Percentiles rank a stretch among this genome's conserved stretches.
Conservation (phyloP, 2,888 invertebrate genomes). For the Tupiocoris notatus region DNA sequence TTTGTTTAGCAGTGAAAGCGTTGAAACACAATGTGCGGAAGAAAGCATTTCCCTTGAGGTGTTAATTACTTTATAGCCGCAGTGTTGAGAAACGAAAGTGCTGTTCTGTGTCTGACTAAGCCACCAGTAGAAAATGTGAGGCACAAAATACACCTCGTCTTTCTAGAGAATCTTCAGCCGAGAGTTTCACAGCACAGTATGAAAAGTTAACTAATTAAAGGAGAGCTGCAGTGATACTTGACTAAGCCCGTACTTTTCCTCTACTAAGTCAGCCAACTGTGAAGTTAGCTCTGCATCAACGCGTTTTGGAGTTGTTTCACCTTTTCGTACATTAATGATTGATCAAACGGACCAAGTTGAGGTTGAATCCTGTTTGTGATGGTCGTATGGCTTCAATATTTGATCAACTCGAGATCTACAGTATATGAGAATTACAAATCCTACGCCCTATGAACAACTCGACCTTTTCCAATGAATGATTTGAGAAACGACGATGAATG, state of each 20-base stretch:
- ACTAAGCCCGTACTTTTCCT: not conserved
- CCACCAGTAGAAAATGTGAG: not conserved
- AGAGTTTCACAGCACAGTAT: slow-evolving; percentile 25
- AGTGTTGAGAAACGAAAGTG: not conserved
- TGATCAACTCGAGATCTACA: no score
- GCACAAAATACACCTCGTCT: not conserved
- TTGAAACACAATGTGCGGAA: not conserved
- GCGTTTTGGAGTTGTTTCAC: not conserved
- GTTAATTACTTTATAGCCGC: not conserved
- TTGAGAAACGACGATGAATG: no score
- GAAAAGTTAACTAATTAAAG: slow-evolving; percentile 37
- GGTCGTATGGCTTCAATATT: no score
- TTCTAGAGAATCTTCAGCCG: not conserved
- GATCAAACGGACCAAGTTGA: no score
- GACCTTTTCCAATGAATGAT: no score
- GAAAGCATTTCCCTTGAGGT: not conserved
- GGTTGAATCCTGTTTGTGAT: no score
- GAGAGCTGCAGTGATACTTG: not conserved
- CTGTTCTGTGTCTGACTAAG: not conserved
- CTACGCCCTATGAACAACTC: no score
- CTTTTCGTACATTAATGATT: not conserved
- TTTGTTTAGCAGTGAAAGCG: not conserved
- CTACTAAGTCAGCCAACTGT: not conserved
- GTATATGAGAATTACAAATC: no score
- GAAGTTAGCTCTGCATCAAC: not conserved